phyloP scores from a whole-genome alignment of 1,140 invertebrate genomes.

The Penaeus chinensis region DNA sequence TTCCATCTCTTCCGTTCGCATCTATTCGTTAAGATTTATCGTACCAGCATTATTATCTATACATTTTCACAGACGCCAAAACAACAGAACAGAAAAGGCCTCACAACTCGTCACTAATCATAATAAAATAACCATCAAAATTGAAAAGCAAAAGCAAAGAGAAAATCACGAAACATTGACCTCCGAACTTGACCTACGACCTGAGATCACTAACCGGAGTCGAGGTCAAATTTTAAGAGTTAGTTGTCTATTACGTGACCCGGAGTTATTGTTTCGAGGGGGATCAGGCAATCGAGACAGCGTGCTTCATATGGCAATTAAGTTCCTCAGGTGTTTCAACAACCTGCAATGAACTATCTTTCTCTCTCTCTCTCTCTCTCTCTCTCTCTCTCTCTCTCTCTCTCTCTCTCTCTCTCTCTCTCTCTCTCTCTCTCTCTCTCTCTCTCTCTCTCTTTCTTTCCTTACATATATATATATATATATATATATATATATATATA shows the following conservation, averaged over 20 bases:
- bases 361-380: not conserved
- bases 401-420: not conserved
- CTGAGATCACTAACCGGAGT: not conserved
- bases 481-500: slow-evolving; percentile 10
- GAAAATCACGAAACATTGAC: not conserved
- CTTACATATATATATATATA: not conserved
- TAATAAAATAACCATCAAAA: too few relatives aligned
- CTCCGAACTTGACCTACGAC: not conserved
- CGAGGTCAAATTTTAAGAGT: too few relatives aligned
- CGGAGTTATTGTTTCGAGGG: too few relatives aligned
- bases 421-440: not conserved
- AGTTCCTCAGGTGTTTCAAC: too few relatives aligned
- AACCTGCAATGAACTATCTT: not conserved
- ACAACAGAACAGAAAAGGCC: too few relatives aligned
- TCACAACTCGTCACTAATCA: too few relatives aligned
- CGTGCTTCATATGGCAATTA: too few relatives aligned
- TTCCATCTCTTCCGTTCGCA: not conserved
- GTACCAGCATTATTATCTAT: not conserved
- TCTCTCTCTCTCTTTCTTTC: not conserved
- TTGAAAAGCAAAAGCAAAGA: too few relatives aligned
- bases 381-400: not conserved
- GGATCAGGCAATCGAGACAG: too few relatives aligned
- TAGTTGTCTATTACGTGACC: too few relatives aligned
- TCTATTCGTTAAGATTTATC: not conserved
- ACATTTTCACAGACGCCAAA: not conserved